Percentiles rank a stretch among this genome's conserved stretches.
Evolutionary conservation across 2,113 vertebrate species (phyloP).

Genomic region (Arvicanthis niloticus): DNA sequence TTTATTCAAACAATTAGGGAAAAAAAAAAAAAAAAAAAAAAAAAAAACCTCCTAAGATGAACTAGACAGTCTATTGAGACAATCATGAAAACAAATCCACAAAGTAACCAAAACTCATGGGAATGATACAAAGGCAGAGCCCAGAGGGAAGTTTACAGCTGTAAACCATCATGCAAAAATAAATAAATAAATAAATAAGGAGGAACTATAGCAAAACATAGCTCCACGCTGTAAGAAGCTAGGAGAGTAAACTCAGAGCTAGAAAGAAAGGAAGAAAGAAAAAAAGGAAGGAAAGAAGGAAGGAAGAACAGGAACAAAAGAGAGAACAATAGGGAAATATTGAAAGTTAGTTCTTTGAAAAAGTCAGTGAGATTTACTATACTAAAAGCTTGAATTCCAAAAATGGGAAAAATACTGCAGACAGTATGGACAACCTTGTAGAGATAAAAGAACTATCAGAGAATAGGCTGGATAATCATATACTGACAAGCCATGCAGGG

Average conservation of each 20-base stretch:
- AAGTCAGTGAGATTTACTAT: neutral
- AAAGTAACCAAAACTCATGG: slow-evolving; percentile 6
- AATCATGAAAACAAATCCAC: neutral
- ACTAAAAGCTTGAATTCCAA: neutral
- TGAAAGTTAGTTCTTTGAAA: neutral
- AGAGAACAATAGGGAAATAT: neutral
- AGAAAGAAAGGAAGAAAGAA: neutral
- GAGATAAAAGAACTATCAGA: neutral
- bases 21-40: too few relatives aligned
- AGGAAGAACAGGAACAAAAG: neutral
- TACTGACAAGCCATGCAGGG: neutral
- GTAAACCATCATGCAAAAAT: neutral
- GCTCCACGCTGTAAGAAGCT: neutral
- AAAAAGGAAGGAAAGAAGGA: too few relatives aligned
- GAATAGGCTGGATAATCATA: neutral
- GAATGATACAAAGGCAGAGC: neutral
- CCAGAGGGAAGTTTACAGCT: neutral
- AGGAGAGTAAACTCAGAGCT: neutral
- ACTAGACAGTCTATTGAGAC: slow-evolving; percentile 8
- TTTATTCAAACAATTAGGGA: neutral
- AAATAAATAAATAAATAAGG: neutral
- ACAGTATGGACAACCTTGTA: neutral
- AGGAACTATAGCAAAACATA: neutral
- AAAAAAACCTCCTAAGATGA: neutral
- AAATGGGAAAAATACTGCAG: neutral